Evolutionary conservation across 2,113 vertebrate species (phyloP).

Genomic region (Galbula dea): DNA sequence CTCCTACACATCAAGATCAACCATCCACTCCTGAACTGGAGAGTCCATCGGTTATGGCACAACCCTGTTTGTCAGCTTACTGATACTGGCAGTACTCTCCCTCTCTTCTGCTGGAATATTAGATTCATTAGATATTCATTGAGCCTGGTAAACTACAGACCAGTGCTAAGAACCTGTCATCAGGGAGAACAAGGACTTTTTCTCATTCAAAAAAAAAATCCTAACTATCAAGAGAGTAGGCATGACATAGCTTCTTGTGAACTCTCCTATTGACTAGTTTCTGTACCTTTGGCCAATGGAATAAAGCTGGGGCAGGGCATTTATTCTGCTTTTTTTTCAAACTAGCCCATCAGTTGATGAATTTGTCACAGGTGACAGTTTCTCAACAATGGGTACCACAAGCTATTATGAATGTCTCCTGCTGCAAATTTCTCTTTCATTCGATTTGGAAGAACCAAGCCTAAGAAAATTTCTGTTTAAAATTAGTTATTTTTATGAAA

Average conservation of each 20-base stretch:
- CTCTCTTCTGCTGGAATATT: neutral
- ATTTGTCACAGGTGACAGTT: neutral
- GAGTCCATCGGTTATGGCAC: neutral
- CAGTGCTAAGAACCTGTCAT: neutral
- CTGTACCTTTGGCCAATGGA: neutral
- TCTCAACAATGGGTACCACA: neutral
- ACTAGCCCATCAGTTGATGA: neutral
- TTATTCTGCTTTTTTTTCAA: neutral
- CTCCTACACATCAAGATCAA: neutral
- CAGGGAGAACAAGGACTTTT: neutral
- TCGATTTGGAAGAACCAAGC: neutral
- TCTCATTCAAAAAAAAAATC: neutral
- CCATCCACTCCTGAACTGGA: neutral
- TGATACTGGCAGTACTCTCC: neutral
- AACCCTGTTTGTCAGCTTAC: neutral
- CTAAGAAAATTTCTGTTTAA: neutral
- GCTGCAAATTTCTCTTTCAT: neutral
- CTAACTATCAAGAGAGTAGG: neutral
- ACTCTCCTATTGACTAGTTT: neutral
- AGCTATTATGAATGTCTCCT: neutral
- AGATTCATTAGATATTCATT: neutral
- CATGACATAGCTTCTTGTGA: neutral
- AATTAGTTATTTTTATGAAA: neutral
- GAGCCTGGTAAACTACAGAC: neutral
- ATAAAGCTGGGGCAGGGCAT: neutral